Evolutionary conservation across 2,888 invertebrate species (phyloP), one percentile per base, ranked within the genome.

Genomic region (Apamea sordens): DNA sequence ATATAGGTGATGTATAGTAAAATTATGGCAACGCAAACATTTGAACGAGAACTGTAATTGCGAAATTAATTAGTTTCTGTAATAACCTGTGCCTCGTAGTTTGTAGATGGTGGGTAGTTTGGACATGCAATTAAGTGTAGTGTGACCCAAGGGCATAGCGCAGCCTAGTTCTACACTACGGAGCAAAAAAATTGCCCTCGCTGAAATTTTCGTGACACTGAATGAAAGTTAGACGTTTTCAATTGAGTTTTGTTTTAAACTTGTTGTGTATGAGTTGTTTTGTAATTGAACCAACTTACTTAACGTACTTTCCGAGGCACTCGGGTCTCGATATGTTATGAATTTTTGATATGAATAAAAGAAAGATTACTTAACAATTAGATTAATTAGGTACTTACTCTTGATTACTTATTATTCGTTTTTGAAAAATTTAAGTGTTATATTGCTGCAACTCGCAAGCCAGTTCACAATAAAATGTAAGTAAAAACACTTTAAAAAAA

Each of bases 11-110:
- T 80, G 65, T 77, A 86, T 81, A 73, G 84, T 36, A 65, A 61
- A 81, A 84, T 84, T 84, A 82, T 80, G 61, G 61, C 32, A 47
- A 70, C 32, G 79, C 47, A 86, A 86, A 82, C 77, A 82, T 77
- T 81, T 72, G 76, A 61, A 76, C 79, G 74, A 70, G 76, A 75
- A 82, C 71, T 85, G 74, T 84, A 84, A 86, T 82, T 82, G 77
- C 64, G 50, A 80, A 76, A 82, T 86, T 84, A 86, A 86, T 86
- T 86, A 86, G 76, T 86, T 86, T 86, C 59, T 70, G 76, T 86
- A 86, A 86, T 77, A 83, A 83, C 85, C 72, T 77, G 85, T 4
- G 84, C 61, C 80, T 77, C 63, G 36, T 67, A 82, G 76, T 79
- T 82, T 67, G 83, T 79, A 47, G 50, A 71, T 68, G 32, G 70